Evolutionary conservation across 30 jellyfish, hydroid and myxozoan genomes (phyloP), one percentile per base, ranked within the genome.

Genomic region (Nemopilema nomurai): DNA sequence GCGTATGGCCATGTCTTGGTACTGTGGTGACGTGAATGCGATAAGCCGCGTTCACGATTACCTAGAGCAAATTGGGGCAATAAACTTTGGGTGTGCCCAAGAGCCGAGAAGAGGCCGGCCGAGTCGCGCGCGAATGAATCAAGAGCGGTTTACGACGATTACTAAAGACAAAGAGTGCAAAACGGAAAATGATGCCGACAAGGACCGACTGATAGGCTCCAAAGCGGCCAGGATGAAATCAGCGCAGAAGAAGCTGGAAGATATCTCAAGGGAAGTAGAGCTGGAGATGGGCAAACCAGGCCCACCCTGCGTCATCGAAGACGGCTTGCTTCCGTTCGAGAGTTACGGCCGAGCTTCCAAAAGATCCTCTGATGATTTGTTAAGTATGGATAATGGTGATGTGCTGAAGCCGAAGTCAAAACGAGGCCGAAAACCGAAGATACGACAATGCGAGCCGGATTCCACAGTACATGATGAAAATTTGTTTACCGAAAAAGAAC

Each of bases 11-110:
- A 83, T 83, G 86, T 86, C 88, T 0, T 74, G 90, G 90, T 86
- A 77, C 30, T 86, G 96, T 51, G 96, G 96, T 23, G 96, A 86
- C 31, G 86, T 69, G 62, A 86, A 86, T 25, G 90, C 96, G 1
- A 77, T 86, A 4, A 77, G 96, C 63, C 84, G 96, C 4, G 88
- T 86, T 19, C 96, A 86, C 71, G 96, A 86, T 62, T 86, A 62
- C 33, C 71, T 86, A 29, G 96, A 86, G 78, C 96, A 76, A 62
- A 63, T 77, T 4, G 96, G 96, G 49, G 96, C 90, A 51, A 86
- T 86, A 13, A 86, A 86, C 33, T 86, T 86, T 52, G 96, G 90
- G 21, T 86, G 96, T 71, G 90, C 81, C 16, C 86, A 70, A 20
- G 92, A 83, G 49, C 86, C 92, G 49, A 71, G 92, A 57, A 83